These are phyloP conservation scores for Columbina picui DNA, from an alignment of 2,113 vertebrate genomes.

Conservation along the genomic window DNA sequence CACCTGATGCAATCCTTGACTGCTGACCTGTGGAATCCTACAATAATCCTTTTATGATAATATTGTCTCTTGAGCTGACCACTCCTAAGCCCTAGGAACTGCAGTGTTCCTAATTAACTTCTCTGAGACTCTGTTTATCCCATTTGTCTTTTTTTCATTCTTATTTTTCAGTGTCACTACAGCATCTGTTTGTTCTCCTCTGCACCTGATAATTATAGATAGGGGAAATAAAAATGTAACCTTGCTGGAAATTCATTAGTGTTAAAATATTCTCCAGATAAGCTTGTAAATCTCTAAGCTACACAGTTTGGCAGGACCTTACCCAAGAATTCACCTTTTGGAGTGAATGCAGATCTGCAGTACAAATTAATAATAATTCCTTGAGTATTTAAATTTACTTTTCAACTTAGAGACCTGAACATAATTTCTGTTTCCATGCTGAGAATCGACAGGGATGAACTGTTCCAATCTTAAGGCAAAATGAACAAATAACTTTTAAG, in stretches of 20 bases:
- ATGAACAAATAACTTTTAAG: neutral
- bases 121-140: neutral
- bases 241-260: slow-evolving; percentile 2
- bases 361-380: neutral
- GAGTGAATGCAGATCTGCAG: neutral
- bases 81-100: neutral
- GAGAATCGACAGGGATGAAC: neutral
- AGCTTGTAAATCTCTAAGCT: neutral
- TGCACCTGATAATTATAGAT: neutral
- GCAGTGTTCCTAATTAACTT: slow-evolving; percentile 4
- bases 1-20: neutral
- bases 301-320: neutral
- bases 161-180: neutral
- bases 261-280: slow-evolving; percentile 21
- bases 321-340: neutral
- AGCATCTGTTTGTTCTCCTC: neutral
- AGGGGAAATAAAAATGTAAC: neutral
- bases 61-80: neutral
- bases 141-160: neutral
- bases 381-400: neutral
- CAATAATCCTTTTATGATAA: neutral
- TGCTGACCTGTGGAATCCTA: neutral
- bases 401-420: neutral
- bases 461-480: neutral
- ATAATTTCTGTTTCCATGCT: neutral